These are phyloP conservation scores for Eretmocerus hayati DNA, from an alignment of 2,888 invertebrate species.

Conservation along the genomic window DNA sequence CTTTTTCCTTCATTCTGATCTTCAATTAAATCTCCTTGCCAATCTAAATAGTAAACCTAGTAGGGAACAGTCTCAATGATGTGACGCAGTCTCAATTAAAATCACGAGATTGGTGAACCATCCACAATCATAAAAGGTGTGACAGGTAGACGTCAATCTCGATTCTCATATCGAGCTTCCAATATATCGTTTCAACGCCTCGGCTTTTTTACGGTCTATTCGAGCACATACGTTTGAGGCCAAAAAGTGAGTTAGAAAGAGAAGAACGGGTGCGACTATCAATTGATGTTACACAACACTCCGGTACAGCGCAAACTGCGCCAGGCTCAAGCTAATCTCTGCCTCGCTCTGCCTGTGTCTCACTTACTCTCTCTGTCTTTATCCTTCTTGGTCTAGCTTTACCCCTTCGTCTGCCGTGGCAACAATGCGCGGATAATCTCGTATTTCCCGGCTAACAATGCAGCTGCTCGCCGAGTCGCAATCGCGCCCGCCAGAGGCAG, in stretches of 20 bases:
- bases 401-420: slow-evolving; percentile 14
- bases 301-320: slow-evolving; percentile 1
- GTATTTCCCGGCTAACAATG: slow-evolving; percentile 26
- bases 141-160: too few species aligned
- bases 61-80: too few species aligned
- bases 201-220: background rate
- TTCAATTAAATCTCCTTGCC: too few species aligned
- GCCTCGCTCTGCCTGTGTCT: slow-evolving; percentile 1
- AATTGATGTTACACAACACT: slow-evolving; percentile 17
- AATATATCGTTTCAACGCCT: slow-evolving; percentile 4
- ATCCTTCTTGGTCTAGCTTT: too few species aligned
- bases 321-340: slow-evolving; percentile 10
- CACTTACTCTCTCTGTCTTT: too few species aligned
- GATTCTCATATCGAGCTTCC: too few species aligned
- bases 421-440: slow-evolving; percentile 33
- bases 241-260: too few species aligned
- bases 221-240: background rate
- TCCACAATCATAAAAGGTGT: too few species aligned
- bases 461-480: background rate
- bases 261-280: slow-evolving; percentile 7
- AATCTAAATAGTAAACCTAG: too few species aligned
- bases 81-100: too few species aligned
- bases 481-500: background rate
- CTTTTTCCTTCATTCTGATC: too few species aligned
- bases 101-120: too few species aligned